Evolutionary conservation across 2,888 invertebrate species (phyloP), one percentile per base, ranked within the genome.

Genomic region (Autographa pulchrina): DNA sequence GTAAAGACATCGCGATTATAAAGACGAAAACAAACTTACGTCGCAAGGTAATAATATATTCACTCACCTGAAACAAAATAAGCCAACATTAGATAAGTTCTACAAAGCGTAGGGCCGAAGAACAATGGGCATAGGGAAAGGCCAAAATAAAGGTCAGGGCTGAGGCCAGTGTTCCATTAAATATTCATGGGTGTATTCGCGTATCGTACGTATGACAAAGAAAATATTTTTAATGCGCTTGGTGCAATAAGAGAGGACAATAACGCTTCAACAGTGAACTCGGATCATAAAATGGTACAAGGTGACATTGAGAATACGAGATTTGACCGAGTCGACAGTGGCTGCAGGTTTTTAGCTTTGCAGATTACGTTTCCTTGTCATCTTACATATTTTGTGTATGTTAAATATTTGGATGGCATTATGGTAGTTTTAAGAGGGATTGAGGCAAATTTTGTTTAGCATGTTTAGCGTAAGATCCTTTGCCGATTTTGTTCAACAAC

Each of bases 141-240:
- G 91, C 91, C 86, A 91, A 92, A 92, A 92, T 91, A 93, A 94
- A 93, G 94, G 94, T 93, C 94, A 90, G 83, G 91, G 89, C 84
- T 91, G 85, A 80, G 87, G 86, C 86, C 86, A 85, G 86, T 85
- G 85, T 85, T 83, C 86, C 88, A 92, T 92, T 93, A 93, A 90
- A 93, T 92, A 94, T 94, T 93, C 93, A 94, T 94, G 89, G 88
- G 85, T 87, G 88, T 88, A 91, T 90, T 92, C 91, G 92, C 92
- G 88, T 90, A 89, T 88, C 85, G 89, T 88, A 88, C 85, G 89
- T 88, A 88, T 87, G 86, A 90, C 90, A 92, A 92, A 91, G 90
- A 89, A 79, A 88, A 88, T 85, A 89, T 89, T 89, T 90, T 89
- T 88, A 84, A 88, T 88, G 85, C 68, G 78, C 74, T 77, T 83